These are phyloP conservation scores for Lumbricus terrestris DNA, from an alignment of 2,888 invertebrate genomes.

Conservation along the genomic window DNA sequence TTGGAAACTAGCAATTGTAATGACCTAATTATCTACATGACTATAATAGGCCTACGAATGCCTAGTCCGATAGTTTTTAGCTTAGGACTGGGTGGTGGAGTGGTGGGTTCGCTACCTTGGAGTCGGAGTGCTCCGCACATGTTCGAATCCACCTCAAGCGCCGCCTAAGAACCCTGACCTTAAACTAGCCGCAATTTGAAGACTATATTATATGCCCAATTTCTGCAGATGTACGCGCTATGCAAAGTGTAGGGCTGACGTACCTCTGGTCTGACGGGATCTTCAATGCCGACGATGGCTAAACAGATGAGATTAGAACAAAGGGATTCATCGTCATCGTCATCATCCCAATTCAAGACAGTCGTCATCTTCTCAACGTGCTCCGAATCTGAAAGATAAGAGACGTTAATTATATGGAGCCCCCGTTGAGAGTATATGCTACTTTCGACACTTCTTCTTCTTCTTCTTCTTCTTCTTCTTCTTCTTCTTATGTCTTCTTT, in stretches of 20 bases:
- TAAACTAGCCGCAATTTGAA: background rate
- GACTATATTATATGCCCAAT: background rate
- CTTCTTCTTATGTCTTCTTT: background rate
- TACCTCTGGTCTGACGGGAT: slow-evolving; percentile 77
- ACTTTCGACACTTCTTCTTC: background rate
- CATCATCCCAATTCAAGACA: slow-evolving; percentile 77
- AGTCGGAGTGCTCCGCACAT: too few relatives aligned
- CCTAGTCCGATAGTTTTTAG: too few relatives aligned
- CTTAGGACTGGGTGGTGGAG: too few relatives aligned
- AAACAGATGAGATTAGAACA: slow-evolving; percentile 89
- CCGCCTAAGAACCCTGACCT: too few relatives aligned
- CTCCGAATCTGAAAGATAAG: slow-evolving; percentile 31
- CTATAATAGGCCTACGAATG: too few relatives aligned
- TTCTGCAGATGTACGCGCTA: background rate
- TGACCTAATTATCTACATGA: too few relatives aligned
- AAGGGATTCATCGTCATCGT: slow-evolving; percentile 78
- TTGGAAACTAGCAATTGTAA: too few relatives aligned
- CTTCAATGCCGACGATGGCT: slow-evolving; percentile 96
- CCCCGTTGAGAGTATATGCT: background rate
- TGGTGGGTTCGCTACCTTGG: too few relatives aligned
- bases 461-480: too few relatives aligned
- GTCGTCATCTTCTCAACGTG: slow-evolving; percentile 14
- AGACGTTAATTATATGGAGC: background rate
- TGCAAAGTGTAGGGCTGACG: background rate
- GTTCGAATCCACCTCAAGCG: too few relatives aligned